These are phyloP conservation scores for Rhagophthalmus giganteus DNA, from an alignment of 2,888 invertebrate genomes.

Conservation along the genomic window DNA sequence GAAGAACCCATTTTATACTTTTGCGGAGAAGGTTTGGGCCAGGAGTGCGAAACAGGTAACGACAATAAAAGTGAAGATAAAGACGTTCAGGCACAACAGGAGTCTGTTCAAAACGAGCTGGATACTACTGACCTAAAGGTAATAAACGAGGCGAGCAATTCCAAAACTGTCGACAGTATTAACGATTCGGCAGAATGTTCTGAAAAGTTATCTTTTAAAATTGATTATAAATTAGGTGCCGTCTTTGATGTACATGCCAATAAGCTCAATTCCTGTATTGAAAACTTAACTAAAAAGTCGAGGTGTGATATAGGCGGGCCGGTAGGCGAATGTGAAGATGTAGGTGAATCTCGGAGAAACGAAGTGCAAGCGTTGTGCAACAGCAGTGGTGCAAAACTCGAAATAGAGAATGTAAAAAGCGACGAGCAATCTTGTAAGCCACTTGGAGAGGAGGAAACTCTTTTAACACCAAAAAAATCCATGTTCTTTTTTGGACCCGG, in stretches of 20 bases:
- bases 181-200: slow-evolving; percentile 6
- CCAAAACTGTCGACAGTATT: slow-evolving; percentile 11
- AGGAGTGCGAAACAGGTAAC: slow-evolving; percentile 75
- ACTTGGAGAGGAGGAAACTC: neutral
- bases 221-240: slow-evolving; percentile 42
- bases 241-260: slow-evolving; percentile 46
- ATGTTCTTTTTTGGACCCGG: slow-evolving; percentile 58
- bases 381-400: neutral
- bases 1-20: slow-evolving; percentile 73
- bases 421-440: neutral
- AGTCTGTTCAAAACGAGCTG: too few species aligned
- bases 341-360: neutral
- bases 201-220: slow-evolving; percentile 31
- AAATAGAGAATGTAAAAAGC: neutral
- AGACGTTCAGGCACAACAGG: slow-evolving; percentile 11
- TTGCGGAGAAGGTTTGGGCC: slow-evolving; percentile 72
- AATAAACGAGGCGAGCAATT: neutral
- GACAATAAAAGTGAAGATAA: slow-evolving; percentile 42
- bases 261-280: slow-evolving; percentile 33
- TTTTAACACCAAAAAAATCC: slow-evolving; percentile 6
- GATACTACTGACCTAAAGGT: slow-evolving; percentile 8
- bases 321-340: neutral
- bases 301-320: neutral
- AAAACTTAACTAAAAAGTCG: slow-evolving; percentile 48
- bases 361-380: neutral